Percentiles rank a stretch among this genome's conserved stretches.
These are phyloP conservation scores for Sinocyclocheilus anshuiensis DNA, from an alignment of 2,113 vertebrate species.

Conservation along the genomic window DNA sequence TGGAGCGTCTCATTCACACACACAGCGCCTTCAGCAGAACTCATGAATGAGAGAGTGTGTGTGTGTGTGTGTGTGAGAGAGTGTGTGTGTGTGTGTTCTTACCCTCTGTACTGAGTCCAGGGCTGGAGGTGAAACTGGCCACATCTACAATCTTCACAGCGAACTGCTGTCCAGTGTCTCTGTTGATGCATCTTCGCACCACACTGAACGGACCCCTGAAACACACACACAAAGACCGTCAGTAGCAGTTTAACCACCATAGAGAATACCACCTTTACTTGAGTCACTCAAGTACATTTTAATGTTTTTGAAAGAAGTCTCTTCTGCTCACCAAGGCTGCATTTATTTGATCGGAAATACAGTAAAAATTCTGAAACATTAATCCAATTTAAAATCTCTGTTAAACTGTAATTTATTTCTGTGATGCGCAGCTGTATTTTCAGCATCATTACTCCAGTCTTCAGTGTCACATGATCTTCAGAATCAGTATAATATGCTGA, in stretches of 20 bases:
- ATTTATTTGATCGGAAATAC: not conserved
- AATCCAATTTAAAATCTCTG: not conserved
- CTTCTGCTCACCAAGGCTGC: not conserved
- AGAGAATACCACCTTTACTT: not conserved
- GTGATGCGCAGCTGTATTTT: not conserved
- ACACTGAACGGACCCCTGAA: conserved; percentile 97
- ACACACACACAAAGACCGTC: conserved; percentile 43
- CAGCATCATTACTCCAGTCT: not conserved
- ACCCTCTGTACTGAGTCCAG: conserved; percentile 99
- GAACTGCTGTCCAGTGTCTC: conserved; percentile 98
- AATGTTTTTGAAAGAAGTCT: not conserved
- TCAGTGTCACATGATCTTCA: no score
- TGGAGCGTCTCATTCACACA: not conserved
- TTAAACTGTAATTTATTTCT: not conserved
- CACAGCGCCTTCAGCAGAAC: not conserved
- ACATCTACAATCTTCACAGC: conserved; percentile 99
- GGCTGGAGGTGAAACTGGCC: conserved; percentile 99
- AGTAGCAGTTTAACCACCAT: not conserved
- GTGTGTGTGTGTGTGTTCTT: conserved; percentile 58
- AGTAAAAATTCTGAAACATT: not conserved
- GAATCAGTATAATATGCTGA: not conserved
- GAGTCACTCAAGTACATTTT: not conserved
- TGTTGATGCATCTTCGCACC: conserved; percentile 97
- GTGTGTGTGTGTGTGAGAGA: not conserved
- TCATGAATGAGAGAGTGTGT: not conserved